Base-by-base conservation (phyloP, 92 coral and sea anemone species). In the Bergia puertoricense region DNA sequence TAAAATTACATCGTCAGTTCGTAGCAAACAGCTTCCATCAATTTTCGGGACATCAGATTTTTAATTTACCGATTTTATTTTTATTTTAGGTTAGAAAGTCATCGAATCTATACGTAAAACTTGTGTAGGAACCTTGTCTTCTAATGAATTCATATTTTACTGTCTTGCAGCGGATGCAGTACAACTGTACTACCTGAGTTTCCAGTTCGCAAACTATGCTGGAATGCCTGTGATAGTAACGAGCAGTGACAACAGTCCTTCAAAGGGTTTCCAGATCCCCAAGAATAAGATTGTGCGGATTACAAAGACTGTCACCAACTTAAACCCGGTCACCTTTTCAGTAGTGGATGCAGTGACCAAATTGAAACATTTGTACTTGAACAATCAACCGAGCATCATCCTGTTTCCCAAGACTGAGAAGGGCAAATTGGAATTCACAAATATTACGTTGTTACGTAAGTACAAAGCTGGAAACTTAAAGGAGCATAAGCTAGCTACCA, bases 201-300 rank as follows among this genome's bases (percentile, higher is more conserved):
- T 95, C 22, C 91, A 94, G 68, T 90, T 95, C 15, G 82, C 93
- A 67, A 97, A 95, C 92, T 95, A 91, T 57, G 98, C 94, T 16
- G 91, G 91, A 6, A 91, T 90, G 56, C 89, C 85, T 51, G 94
- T 92, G n/a, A n/a, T 74, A 38, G 84, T 97, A 38, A 93, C 86
- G 76, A 88, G 94, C 41, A 91, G 94, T 42, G 99, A 97, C 82
- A 88, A 74, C 36, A 85, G 85, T 6, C 98, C 99, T 0, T 4
- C 79, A 7, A 45, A 81, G 57, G 97, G 97, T 4, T 93, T 97
- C 80, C 37, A 62, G 42, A 82, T 94, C 81, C 88, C 85, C 41
- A 84, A 86, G 50, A 85, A 91, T 11, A 91, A 91, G 40, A 92
- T 92, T n/a, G 95, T 92, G 65, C 84, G 85, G 62, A 94, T 95